phyloP scores from a whole-genome alignment of 2,888 invertebrate genomes.

The Drosophila ezoana region DNA sequence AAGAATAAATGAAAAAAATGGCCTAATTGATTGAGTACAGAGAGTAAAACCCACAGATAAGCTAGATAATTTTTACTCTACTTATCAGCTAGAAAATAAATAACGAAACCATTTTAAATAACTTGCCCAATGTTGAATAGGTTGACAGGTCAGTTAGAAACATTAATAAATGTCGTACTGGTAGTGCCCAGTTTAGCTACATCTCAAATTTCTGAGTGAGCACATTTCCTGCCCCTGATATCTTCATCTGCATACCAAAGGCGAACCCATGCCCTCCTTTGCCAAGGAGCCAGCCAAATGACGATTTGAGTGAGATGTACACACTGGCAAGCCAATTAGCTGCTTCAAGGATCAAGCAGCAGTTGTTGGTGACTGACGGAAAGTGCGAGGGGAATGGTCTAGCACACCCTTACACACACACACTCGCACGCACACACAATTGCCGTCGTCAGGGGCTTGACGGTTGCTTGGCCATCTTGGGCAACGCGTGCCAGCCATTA shows the following conservation, averaged over 20 bases:
- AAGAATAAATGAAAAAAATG: too few species aligned
- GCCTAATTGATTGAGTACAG: too few species aligned
- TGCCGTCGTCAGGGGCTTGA: slow-evolving; percentile 25
- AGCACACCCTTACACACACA: slow-evolving; percentile 15
- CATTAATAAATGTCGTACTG: slow-evolving; percentile 2
- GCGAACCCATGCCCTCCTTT: background rate
- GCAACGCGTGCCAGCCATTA: slow-evolving; percentile 73
- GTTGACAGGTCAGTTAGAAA: background rate
- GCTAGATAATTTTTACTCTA: background rate
- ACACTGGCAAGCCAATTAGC: slow-evolving; percentile 55
- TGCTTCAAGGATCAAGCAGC: slow-evolving; percentile 44
- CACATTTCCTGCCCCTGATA: slow-evolving; percentile 6
- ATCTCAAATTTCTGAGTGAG: background rate
- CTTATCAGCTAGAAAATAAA: background rate
- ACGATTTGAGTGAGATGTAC: slow-evolving; percentile 37
- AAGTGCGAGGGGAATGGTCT: background rate
- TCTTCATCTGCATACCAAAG: slow-evolving; percentile 7
- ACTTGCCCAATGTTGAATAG: background rate
- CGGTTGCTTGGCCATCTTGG: slow-evolving; percentile 26
- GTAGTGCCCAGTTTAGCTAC: background rate
- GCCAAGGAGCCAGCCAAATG: slow-evolving; percentile 10
- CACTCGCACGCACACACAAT: background rate
- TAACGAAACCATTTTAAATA: background rate
- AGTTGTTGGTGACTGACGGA: background rate
- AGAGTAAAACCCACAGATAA: background rate